Base-by-base conservation (phyloP, 2,888 invertebrate genomes). In the Margaritifera margaritifera region DNA sequence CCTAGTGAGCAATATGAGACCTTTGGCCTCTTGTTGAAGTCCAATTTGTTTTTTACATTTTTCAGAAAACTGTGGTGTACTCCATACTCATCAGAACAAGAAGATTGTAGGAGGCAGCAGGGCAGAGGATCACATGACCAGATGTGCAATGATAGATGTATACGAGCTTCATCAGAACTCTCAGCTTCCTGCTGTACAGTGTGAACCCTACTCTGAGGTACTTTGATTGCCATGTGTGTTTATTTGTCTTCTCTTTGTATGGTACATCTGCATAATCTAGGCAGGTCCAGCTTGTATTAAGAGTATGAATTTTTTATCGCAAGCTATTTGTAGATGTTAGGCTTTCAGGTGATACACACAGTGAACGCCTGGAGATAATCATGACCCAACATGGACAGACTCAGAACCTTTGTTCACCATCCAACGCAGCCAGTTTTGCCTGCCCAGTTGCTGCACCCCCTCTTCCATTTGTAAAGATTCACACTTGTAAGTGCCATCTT, bases 61-160 rank as follows among this genome's bases (percentile, higher is more conserved):
- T 66, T 11, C 66, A 86, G 85, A 80, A 25, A 71, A 82, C 18
- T 84, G 81, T 78, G 84, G 84, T 52, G 86, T 88, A 11, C 75
- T 87, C 0, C 87, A 88, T 70, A 80, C 83, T 1, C 87, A 88
- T 67, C 69, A 82, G 66, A 88, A 89, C 70, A 74, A 77, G n/a
- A 74, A 84, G 52, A 72, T 89, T 50, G 79, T 88, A 52, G 88
- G 88, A 18, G 80, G 81, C 53, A 87, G 86, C 71, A 74, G 80
- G 22, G 88, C 86, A 1, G 89, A 89, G 72, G 88, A 89, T 66
- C 86, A 89, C 79, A 88, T 89, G 86, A 81, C 84, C 2, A 78
- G 79, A 27, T 86, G 86, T 80, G 89, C 89, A n/a, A 79, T 89
- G 62, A 73, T 85, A 64, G 88, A 88, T 62, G 87, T 89, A n/a